Evolutionary conservation across 2,888 invertebrate species (phyloP), one percentile per base, ranked within the genome.

Genomic region (Nysson spinosus): DNA sequence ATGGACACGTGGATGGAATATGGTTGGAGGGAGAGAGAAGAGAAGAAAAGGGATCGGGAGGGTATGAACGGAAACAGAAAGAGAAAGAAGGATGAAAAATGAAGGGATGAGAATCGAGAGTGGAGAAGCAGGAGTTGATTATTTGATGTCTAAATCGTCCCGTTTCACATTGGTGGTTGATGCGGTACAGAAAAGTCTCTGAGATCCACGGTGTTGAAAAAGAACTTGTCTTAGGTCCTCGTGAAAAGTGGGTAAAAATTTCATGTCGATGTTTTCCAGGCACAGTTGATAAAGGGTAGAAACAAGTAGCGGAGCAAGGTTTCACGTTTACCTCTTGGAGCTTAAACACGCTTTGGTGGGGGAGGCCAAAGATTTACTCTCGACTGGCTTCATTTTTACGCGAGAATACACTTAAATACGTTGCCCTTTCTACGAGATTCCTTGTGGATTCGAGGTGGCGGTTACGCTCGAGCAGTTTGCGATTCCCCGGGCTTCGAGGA

Each of bases 121-220:
- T n/a, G n/a, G 7, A 9, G 32, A n/a, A 7, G 1, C 19, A 14
- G 40, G 43, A 35, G 52, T 43, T 58, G 68, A 67, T 81, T 82
- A 76, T 82, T 82, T 76, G 79, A 72, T 72, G 78, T 78, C 75
- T 77, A 82, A 83, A 83, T 82, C 77, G 78, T 80, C 71, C 72
- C 73, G 77, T 83, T 82, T 82, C 79, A 81, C 79, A 81, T 78
- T 71, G 69, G 54, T 65, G 73, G 68, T 57, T 79, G 80, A 77
- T 75, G 77, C 70, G 49, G 52, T 46, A 52, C 11, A 58, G 16
- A 52, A 69, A 52, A 19, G 63, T 16, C 32, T 73, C 72, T 69
- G 67, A 69, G 63, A 66, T 17, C 11, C 28, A 17, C 39, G 55
- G 26, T 28, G 35, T 17, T 35, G 28, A 19, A 24, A 19, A 37